Percentiles rank a stretch among this genome's conserved stretches.
Conservation (phyloP, 2,113 vertebrate species). For the Leucosticte australis region DNA sequence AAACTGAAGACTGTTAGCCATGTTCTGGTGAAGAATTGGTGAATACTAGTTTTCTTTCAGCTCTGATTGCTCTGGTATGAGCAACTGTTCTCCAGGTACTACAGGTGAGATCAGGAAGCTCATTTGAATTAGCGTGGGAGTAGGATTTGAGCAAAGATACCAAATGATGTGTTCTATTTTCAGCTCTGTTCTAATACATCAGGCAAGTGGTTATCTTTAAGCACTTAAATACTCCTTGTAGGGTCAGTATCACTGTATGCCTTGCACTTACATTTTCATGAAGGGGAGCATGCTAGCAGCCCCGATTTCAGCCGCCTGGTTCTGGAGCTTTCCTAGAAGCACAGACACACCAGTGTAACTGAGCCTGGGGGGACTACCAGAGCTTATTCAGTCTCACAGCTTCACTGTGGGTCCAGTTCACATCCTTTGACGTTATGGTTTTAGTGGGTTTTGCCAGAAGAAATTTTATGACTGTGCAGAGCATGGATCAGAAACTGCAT, state of each 20-base stretch:
- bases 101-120: background rate
- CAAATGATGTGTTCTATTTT: conserved; percentile 10
- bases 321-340: background rate
- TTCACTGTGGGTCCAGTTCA: background rate
- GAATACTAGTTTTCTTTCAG: background rate
- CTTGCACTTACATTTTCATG: background rate
- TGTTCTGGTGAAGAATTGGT: background rate
- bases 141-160: background rate
- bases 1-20: background rate
- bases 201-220: background rate
- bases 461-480: background rate
- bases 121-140: background rate
- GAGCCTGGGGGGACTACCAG: background rate
- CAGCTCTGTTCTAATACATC: background rate
- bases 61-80: background rate
- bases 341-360: background rate
- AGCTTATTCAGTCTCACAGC: background rate
- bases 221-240: background rate
- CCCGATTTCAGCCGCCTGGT: background rate
- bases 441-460: background rate
- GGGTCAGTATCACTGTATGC: background rate
- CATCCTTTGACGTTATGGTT: background rate
- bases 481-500: background rate
- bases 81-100: background rate
- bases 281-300: background rate